These are phyloP conservation scores for Andrena cerasifolii DNA, from an alignment of 1,140 invertebrate genomes.

Conservation along the genomic window DNA sequence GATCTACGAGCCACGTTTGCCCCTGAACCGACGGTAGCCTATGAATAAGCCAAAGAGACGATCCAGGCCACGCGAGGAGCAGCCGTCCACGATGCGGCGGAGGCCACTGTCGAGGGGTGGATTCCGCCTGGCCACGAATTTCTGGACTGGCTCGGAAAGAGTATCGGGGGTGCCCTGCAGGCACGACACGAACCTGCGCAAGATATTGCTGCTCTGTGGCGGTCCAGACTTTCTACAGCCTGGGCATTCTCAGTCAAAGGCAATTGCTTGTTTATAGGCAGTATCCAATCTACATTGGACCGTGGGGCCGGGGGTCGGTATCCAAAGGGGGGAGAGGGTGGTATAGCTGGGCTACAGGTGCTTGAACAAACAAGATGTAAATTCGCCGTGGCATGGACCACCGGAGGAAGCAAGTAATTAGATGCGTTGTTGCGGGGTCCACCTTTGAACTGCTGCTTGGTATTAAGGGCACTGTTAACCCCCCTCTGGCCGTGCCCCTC, in stretches of 20 bases:
- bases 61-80: neutral
- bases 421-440: constrained; percentile 78
- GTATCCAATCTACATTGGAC: constrained; percentile 75
- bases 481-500: constrained; percentile 9
- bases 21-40: neutral
- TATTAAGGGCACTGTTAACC: constrained; percentile 73
- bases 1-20: neutral
- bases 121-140: neutral
- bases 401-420: constrained; percentile 79
- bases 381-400: constrained; percentile 69
- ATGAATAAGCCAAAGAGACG: neutral
- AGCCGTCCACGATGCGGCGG: too few species aligned
- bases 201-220: constrained; percentile 62
- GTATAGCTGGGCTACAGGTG: constrained; percentile 69
- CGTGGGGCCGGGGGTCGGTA: neutral
- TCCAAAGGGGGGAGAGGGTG: neutral
- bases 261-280: constrained; percentile 72
- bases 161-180: constrained; percentile 16
- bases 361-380: constrained; percentile 80
- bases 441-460: constrained; percentile 77
- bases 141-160: constrained; percentile 6
- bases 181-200: constrained; percentile 54
- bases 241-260: constrained; percentile 61
- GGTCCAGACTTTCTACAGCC: constrained; percentile 53
- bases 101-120: neutral